A percentile compares a stretch with the other conserved stretches of the same genome.
These are phyloP conservation scores for Norana najaformis DNA, from an alignment of 2,888 invertebrate species.

Conservation along the genomic window DNA sequence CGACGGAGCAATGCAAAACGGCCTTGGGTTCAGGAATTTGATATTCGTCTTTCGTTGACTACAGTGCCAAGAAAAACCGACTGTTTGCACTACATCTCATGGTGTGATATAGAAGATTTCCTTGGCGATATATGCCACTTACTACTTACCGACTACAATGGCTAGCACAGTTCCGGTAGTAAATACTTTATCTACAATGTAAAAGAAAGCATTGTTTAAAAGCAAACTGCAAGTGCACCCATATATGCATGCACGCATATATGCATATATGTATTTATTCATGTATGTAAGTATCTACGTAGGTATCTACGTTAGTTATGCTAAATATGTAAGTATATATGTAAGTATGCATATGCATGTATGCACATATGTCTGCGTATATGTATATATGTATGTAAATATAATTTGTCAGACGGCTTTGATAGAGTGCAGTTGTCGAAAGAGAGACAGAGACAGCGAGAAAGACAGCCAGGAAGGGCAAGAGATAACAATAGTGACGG, in stretches of 20 bases:
- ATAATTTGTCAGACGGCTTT: no score
- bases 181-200: not conserved
- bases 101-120: not conserved
- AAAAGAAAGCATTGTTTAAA: not conserved
- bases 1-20: no score
- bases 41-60: no score
- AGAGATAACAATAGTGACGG: no score
- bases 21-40: no score
- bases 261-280: not conserved
- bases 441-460: no score
- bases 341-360: no score
- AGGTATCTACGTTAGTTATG: not conserved
- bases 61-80: not conserved
- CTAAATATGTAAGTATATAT: not conserved
- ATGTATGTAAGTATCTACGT: not conserved
- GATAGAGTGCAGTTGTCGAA: no score
- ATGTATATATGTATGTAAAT: no score
- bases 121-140: not conserved
- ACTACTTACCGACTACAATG: not conserved
- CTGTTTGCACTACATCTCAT: no score
- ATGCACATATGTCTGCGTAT: no score
- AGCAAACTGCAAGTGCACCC: not conserved
- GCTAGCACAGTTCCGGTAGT: not conserved
- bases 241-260: not conserved
- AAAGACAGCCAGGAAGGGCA: no score